phyloP scores from a whole-genome alignment of 1,140 invertebrate genomes.

The Drosophila micromelanica region DNA sequence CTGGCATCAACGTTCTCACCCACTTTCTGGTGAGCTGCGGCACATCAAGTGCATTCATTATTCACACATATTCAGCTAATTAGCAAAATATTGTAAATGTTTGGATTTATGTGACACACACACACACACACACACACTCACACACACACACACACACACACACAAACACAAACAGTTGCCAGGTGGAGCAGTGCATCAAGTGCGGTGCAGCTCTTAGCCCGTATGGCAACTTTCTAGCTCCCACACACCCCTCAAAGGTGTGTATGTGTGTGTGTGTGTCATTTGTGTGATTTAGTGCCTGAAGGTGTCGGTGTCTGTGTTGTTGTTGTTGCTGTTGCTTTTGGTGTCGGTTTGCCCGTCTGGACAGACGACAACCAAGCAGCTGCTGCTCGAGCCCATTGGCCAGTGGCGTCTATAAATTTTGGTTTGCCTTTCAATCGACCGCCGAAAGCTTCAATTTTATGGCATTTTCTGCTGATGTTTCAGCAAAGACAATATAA shows the following conservation, averaged over 20 bases:
- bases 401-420: conserved; percentile 59
- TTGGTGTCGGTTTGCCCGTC: conserved; percentile 18
- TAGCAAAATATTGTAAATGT: conserved; percentile 83
- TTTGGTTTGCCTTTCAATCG: conserved; percentile 72
- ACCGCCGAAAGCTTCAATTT: conserved; percentile 57
- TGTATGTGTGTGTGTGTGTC: conserved; percentile 30
- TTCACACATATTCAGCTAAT: conserved; percentile 81
- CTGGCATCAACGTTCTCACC: background rate
- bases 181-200: conserved; percentile 60
- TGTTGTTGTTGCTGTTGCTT: background rate
- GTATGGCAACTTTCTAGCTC: too few species aligned
- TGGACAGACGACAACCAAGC: conserved; percentile 6
- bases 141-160: background rate
- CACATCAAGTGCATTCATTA: conserved; percentile 67
- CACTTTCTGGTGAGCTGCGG: conserved; percentile 2
- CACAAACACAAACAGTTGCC: background rate
- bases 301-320: conserved; percentile 18
- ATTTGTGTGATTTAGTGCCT: conserved; percentile 70
- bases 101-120: conserved; percentile 68
- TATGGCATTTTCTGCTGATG: conserved; percentile 63
- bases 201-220: conserved; percentile 52
- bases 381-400: conserved; percentile 7
- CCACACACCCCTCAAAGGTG: too few species aligned
- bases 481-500: background rate
- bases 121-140: conserved; percentile 1